phyloP scores from a whole-genome alignment of 2,113 vertebrate species.

The Mixornis gularis region DNA sequence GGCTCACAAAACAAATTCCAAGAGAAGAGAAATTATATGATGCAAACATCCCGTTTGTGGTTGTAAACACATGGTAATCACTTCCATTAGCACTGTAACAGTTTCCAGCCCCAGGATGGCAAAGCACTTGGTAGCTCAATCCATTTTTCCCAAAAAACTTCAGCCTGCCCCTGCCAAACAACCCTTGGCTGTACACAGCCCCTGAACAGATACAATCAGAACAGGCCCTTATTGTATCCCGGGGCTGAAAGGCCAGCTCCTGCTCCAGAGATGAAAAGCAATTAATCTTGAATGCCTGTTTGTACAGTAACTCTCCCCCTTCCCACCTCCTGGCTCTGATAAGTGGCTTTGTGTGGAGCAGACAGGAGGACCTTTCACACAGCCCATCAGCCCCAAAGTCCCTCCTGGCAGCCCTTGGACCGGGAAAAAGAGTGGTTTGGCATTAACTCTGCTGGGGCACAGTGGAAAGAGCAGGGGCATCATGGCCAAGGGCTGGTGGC shows the following conservation, averaged over 20 bases:
- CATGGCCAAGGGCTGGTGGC: not conserved
- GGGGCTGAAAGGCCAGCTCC: conserved; percentile 41
- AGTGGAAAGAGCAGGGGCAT: not conserved
- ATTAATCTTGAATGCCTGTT: conserved; percentile 54
- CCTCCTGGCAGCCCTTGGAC: not conserved
- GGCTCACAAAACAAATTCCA: not conserved
- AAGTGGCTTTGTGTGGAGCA: not conserved
- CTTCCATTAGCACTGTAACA: not conserved
- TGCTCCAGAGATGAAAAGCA: conserved; percentile 43
- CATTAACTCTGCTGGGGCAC: not conserved
- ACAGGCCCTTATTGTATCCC: conserved; percentile 38
- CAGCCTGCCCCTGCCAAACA: not conserved
- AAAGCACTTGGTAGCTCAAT: not conserved
- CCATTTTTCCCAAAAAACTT: conserved; percentile 11
- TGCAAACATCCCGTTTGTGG: not conserved
- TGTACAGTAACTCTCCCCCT: conserved; percentile 40
- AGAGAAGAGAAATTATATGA: not conserved
- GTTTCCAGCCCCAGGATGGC: not conserved
- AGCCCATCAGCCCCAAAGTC: not conserved
- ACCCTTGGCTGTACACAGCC: not conserved
- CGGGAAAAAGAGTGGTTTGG: not conserved
- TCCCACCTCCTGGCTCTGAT: conserved; percentile 31
- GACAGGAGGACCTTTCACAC: conserved; percentile 46
- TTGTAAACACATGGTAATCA: not conserved
- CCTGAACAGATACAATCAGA: conserved; percentile 29